Conservation (phyloP, 2,888 invertebrate genomes). For the Eupeodes luniger region DNA sequence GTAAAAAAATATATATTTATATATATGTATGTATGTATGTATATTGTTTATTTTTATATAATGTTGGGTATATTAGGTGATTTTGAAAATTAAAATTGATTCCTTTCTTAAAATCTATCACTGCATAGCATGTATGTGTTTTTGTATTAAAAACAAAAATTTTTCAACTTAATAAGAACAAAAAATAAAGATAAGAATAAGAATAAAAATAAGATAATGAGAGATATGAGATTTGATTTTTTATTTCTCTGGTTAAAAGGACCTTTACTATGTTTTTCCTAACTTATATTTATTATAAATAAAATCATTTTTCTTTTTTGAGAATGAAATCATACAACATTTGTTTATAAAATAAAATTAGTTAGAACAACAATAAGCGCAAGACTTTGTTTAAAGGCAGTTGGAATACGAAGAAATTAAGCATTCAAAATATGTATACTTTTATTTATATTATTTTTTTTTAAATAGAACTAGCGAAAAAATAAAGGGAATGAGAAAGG, state of each 20-base stretch:
- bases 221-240: slow-evolving; percentile 61
- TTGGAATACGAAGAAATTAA: slow-evolving; percentile 2
- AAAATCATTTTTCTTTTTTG: neutral
- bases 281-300: slow-evolving; percentile 26
- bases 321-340: neutral
- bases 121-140: slow-evolving; percentile 47
- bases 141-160: slow-evolving; percentile 17
- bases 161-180: slow-evolving; percentile 28
- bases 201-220: slow-evolving; percentile 45
- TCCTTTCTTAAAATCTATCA: slow-evolving; percentile 67
- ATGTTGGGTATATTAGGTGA: slow-evolving; percentile 18
- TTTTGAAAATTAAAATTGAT: slow-evolving; percentile 51
- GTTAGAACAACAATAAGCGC: neutral
- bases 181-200: slow-evolving; percentile 33
- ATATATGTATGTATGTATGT: slow-evolving; percentile 17
- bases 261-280: neutral
- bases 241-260: slow-evolving; percentile 27
- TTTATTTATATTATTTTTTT: neutral
- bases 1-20: slow-evolving; percentile 74
- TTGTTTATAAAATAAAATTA: neutral
- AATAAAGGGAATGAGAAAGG: slow-evolving; percentile 4
- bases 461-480: neutral
- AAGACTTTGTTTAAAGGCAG: slow-evolving; percentile 12
- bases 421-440: neutral
- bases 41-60: slow-evolving; percentile 10